A percentile compares a stretch with the other conserved stretches of the same genome.
phyloP scores from a whole-genome alignment of 2,797 vertebrate genomes.

The Sciurus vulgaris region DNA sequence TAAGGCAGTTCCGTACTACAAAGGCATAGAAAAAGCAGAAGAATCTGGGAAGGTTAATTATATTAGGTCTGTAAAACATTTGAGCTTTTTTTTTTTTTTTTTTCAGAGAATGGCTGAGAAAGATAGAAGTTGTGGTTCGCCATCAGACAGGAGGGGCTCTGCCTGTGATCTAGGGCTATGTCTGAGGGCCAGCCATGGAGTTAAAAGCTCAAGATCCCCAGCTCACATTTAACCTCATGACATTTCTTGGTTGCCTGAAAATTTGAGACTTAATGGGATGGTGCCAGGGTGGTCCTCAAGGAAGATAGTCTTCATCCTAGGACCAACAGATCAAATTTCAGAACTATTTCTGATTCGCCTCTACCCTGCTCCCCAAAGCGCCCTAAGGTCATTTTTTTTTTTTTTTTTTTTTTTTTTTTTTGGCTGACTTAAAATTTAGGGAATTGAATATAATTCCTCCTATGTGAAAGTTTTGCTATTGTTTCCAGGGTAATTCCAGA shows the following conservation, averaged over 20 bases:
- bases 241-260: conserved; percentile 15
- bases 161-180: background rate
- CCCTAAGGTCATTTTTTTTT: background rate
- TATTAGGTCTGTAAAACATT: conserved; percentile 64
- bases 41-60: conserved; percentile 67
- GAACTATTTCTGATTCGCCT: background rate
- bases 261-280: background rate
- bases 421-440: background rate
- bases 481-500: background rate
- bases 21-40: conserved; percentile 59
- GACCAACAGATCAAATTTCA: background rate
- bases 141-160: background rate
- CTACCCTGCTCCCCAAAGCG: background rate
- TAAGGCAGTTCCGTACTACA: conserved; percentile 65
- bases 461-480: background rate
- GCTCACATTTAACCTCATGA: background rate
- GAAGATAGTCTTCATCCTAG: background rate
- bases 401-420: background rate
- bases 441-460: background rate
- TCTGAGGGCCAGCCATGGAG: background rate
- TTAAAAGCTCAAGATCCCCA: background rate
- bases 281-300: background rate
- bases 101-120: conserved; percentile 25
- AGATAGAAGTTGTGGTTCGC: background rate
- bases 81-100: background rate